Evolutionary conservation across 2,888 invertebrate genomes (phyloP).

Genomic region (Ceraclea dissimilis): DNA sequence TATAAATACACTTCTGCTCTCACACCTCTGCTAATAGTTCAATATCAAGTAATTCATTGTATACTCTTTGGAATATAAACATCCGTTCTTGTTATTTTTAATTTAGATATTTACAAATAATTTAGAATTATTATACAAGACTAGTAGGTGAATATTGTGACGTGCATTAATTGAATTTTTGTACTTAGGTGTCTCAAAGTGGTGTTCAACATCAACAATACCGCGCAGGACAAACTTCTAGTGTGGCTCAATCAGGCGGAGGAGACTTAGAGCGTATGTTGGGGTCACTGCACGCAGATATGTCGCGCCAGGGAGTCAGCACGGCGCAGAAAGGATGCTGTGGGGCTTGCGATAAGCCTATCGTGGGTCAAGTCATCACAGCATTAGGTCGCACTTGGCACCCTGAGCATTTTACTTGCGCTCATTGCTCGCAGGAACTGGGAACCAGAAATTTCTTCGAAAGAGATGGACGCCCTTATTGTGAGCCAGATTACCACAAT

Average conservation of each 20-base stretch:
- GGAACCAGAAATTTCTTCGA: conserved; percentile 99
- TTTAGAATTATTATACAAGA: too few species aligned
- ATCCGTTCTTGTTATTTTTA: too few species aligned
- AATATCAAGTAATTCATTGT: too few species aligned
- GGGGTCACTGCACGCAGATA: conserved; percentile 89
- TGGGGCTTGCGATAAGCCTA: conserved; percentile 97
- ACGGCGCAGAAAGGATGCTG: conserved; percentile 99
- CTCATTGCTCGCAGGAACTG: conserved; percentile 92
- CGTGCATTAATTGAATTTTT: conserved; percentile 18
- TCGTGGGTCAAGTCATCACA: conserved; percentile 97
- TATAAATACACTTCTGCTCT: too few species aligned
- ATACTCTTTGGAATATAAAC: too few species aligned
- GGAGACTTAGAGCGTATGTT: conserved; percentile 73
- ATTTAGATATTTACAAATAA: too few species aligned
- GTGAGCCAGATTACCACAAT: conserved; percentile 97
- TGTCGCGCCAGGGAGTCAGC: conserved; percentile 97
- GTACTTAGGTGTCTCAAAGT: conserved; percentile 36
- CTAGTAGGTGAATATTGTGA: too few species aligned
- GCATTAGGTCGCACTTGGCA: conserved; percentile 99
- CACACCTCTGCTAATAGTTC: too few species aligned
- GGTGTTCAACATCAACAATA: conserved; percentile 51
- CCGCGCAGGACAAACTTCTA: conserved; percentile 33
- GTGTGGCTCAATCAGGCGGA: conserved; percentile 49
- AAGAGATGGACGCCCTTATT: conserved; percentile 92
- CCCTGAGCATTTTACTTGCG: conserved; percentile 97